Conservation (phyloP, 2,113 vertebrate species). For the Electrona antarctica region DNA sequence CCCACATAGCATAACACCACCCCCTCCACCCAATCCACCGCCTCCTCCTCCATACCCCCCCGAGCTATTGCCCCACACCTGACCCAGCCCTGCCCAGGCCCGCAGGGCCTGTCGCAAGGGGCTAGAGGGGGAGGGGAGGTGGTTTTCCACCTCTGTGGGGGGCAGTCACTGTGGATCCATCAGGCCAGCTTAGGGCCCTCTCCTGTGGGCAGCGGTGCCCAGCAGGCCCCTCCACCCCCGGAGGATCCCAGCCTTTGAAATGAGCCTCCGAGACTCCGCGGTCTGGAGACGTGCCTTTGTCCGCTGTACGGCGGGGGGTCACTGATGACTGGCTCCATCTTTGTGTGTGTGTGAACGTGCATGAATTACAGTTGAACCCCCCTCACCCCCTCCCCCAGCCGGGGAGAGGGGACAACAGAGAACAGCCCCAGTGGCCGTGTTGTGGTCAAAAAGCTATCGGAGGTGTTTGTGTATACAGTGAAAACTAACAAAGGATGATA, state of each 20-base stretch:
- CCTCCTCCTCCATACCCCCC: slow-evolving; percentile 46
- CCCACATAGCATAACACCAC: slow-evolving; percentile 47
- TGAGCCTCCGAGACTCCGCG: slow-evolving; percentile 60
- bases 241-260: slow-evolving; percentile 70
- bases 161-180: slow-evolving; percentile 74
- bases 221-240: slow-evolving; percentile 60
- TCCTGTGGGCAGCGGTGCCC: slow-evolving; percentile 67
- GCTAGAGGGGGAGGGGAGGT: slow-evolving; percentile 37
- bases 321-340: slow-evolving; percentile 72
- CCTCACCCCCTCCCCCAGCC: slow-evolving; percentile 2
- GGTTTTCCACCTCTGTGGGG: slow-evolving; percentile 64
- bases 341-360: slow-evolving; percentile 71
- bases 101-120: slow-evolving; percentile 49
- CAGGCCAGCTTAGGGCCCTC: slow-evolving; percentile 71
- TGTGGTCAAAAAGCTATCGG: slow-evolving; percentile 56
- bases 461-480: slow-evolving; percentile 19
- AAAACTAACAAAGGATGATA: not conserved
- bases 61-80: slow-evolving; percentile 71
- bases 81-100: slow-evolving; percentile 66
- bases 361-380: slow-evolving; percentile 56
- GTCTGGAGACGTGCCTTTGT: slow-evolving; percentile 68
- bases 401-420: slow-evolving; percentile 33
- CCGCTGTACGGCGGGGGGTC: slow-evolving; percentile 47
- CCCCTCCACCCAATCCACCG: slow-evolving; percentile 26
- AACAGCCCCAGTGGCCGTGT: slow-evolving; percentile 31